These are phyloP conservation scores for Melipona quadrifasciata DNA, from an alignment of 1,140 invertebrate species.

Conservation along the genomic window DNA sequence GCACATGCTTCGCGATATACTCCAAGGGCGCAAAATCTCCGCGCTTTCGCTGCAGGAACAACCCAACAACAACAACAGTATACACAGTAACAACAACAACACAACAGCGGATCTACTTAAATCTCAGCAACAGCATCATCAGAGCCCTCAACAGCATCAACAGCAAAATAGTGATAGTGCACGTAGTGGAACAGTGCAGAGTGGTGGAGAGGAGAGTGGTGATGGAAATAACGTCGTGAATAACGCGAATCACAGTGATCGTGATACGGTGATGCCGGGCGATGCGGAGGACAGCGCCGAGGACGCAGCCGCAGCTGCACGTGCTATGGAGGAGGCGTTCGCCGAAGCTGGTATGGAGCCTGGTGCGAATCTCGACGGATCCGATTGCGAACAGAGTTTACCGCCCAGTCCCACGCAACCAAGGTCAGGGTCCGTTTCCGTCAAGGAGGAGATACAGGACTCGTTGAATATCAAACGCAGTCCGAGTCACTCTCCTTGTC, in stretches of 20 bases:
- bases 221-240: constrained; percentile 79
- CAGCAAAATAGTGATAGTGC: constrained; percentile 79
- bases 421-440: constrained; percentile 83
- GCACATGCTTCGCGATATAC: constrained; percentile 91
- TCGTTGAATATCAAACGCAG: constrained; percentile 81
- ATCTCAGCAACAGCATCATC: constrained; percentile 77
- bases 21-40: constrained; percentile 89
- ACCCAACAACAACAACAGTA: constrained; percentile 82
- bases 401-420: constrained; percentile 84
- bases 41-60: constrained; percentile 77
- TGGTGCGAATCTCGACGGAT: constrained; percentile 85
- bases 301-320: constrained; percentile 83
- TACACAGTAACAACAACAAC: constrained; percentile 82
- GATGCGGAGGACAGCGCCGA: constrained; percentile 84
- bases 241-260: constrained; percentile 77
- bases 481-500: constrained; percentile 78
- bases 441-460: constrained; percentile 85
- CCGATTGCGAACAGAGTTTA: constrained; percentile 86
- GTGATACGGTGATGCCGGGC: constrained; percentile 83
- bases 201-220: constrained; percentile 79
- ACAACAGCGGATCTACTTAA: constrained; percentile 79
- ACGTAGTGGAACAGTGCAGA: constrained; percentile 80
- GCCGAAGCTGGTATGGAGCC: constrained; percentile 83
- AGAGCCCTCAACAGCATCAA: constrained; percentile 70
- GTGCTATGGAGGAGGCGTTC: constrained; percentile 84